Evolutionary conservation across 1,140 invertebrate species (phyloP).

Genomic region (Drosophila willistoni): DNA sequence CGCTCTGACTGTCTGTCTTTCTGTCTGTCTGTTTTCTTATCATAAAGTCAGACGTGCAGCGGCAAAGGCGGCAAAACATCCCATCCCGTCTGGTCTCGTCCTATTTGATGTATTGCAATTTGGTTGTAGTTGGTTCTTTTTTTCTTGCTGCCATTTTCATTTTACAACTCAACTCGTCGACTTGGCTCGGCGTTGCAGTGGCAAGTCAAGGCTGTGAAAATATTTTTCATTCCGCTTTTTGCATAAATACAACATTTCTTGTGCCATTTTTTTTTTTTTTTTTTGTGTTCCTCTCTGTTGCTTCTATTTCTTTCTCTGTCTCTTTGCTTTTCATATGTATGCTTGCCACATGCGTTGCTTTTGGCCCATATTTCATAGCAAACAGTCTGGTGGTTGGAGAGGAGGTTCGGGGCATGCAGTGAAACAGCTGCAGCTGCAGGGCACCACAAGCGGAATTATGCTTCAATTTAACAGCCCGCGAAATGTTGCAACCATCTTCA

Average conservation of each 20-base stretch:
- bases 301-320: slow-evolving; percentile 15
- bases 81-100: slow-evolving; percentile 18
- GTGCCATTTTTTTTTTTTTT: slow-evolving; percentile 12
- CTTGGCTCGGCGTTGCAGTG: slow-evolving; percentile 51
- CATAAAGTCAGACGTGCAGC: slow-evolving; percentile 62
- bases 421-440: slow-evolving; percentile 29
- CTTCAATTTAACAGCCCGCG: slow-evolving; percentile 75
- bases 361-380: slow-evolving; percentile 68
- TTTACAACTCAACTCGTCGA: slow-evolving; percentile 56
- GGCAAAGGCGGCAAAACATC: slow-evolving; percentile 32
- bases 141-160: slow-evolving; percentile 54
- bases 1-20: slow-evolving; percentile 22
- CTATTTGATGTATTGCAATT: slow-evolving; percentile 76
- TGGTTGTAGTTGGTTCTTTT: slow-evolving; percentile 18
- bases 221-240: slow-evolving; percentile 78
- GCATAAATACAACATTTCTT: slow-evolving; percentile 78
- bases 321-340: slow-evolving; percentile 72
- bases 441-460: slow-evolving; percentile 56
- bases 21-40: slow-evolving; percentile 62
- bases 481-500: slow-evolving; percentile 55
- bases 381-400: background rate
- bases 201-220: slow-evolving; percentile 75
- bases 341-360: slow-evolving; percentile 70
- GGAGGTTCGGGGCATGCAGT: background rate
- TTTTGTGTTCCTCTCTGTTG: slow-evolving; percentile 11